Evolutionary conservation across 2,113 vertebrate species (phyloP).

Genomic region (Copsychus sechellarum): DNA sequence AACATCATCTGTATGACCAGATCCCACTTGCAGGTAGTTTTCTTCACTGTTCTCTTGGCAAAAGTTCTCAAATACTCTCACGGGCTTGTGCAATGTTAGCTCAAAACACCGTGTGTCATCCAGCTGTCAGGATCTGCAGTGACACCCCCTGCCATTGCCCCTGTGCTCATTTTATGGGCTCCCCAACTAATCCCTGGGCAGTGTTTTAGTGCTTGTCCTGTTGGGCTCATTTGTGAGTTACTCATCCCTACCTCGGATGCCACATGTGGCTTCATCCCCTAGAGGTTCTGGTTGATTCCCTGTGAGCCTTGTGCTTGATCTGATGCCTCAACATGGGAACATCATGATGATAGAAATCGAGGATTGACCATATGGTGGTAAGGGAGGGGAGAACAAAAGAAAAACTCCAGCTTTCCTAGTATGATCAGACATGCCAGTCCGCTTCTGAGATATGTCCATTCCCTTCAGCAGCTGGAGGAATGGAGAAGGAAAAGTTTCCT

Average conservation of each 20-base stretch:
- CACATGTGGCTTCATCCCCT: background rate
- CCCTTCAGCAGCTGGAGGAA: background rate
- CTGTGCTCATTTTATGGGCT: background rate
- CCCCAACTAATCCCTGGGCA: background rate
- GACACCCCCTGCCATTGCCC: background rate
- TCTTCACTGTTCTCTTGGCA: background rate
- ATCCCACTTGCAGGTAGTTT: conserved; percentile 8
- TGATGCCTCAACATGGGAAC: background rate
- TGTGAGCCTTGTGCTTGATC: background rate
- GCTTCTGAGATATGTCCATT: background rate
- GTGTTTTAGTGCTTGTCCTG: background rate
- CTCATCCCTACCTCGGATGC: background rate
- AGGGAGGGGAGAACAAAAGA: background rate
- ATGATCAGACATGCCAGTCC: background rate
- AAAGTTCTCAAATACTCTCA: background rate
- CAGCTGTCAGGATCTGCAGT: background rate
- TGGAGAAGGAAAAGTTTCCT: background rate
- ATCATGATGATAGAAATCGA: background rate
- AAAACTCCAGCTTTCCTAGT: background rate
- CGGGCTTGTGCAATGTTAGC: background rate
- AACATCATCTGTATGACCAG: conserved; percentile 29
- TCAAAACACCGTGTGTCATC: background rate
- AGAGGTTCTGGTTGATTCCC: background rate
- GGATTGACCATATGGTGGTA: background rate
- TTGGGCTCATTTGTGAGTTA: background rate